Evolutionary conservation across 1,140 invertebrate species (phyloP).

Genomic region (Pseudomyrmex concolor): DNA sequence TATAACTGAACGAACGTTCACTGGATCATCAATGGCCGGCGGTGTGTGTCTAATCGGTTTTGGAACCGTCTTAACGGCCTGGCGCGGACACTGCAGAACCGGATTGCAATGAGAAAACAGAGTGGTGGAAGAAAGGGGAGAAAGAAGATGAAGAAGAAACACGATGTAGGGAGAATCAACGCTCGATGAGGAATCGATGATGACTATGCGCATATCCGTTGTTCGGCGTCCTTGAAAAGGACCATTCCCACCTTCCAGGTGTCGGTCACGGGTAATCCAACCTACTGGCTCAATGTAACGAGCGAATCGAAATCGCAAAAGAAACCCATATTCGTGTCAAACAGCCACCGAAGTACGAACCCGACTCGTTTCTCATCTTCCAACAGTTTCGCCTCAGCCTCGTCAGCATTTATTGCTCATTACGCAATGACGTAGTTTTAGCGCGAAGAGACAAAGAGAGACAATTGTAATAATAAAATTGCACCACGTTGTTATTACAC

Average conservation of each 20-base stretch:
- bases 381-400: constrained; percentile 31
- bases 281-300: constrained; percentile 79
- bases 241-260: constrained; percentile 78
- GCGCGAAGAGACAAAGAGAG: not conserved
- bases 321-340: constrained; percentile 82
- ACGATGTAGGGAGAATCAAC: constrained; percentile 62
- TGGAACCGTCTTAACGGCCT: constrained; percentile 61
- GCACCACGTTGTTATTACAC: constrained; percentile 10
- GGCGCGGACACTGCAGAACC: constrained; percentile 42
- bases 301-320: constrained; percentile 82
- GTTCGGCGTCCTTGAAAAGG: constrained; percentile 79
- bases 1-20: constrained; percentile 55
- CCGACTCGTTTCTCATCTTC: constrained; percentile 52
- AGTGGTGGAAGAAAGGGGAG: constrained; percentile 30
- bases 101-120: constrained; percentile 40
- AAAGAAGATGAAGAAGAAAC: constrained; percentile 58
- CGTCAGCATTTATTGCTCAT: constrained; percentile 12
- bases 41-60: constrained; percentile 70
- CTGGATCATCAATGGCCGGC: constrained; percentile 49
- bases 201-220: constrained; percentile 81
- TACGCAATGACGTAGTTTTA: not conserved
- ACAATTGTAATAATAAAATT: constrained; percentile 7
- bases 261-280: constrained; percentile 83
- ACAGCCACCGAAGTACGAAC: constrained; percentile 65
- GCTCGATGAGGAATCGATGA: constrained; percentile 76